phyloP scores from a whole-genome alignment of 2,113 vertebrate species.

The Podarcis raffonei region DNA sequence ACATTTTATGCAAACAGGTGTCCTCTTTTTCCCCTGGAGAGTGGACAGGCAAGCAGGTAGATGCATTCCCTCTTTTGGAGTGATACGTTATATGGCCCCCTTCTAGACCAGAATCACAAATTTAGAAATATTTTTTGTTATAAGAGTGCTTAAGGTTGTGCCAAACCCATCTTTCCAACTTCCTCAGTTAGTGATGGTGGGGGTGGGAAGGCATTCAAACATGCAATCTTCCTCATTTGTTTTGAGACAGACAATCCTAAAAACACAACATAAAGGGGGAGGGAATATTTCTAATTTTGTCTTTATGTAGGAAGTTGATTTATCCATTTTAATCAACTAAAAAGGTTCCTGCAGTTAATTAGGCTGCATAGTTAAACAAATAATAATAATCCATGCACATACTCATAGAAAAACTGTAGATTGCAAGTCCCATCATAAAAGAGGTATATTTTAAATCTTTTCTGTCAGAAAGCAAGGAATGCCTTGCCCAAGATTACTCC shows the following conservation, averaged over 20 bases:
- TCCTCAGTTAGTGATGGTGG: background rate
- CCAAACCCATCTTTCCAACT: background rate
- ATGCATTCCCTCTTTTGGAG: background rate
- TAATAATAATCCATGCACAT: background rate
- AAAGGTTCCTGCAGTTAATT: background rate
- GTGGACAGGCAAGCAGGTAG: background rate
- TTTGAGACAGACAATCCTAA: background rate
- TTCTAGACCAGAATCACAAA: background rate
- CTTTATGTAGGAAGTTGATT: background rate
- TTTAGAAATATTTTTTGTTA: background rate
- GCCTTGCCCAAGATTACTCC: background rate
- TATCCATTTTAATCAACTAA: background rate
- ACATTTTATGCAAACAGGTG: too few relatives aligned
- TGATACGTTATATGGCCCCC: too few relatives aligned
- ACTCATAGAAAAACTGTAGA: background rate
- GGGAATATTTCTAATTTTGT: too few relatives aligned
- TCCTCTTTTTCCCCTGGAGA: too few relatives aligned
- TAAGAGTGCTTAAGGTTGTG: background rate
- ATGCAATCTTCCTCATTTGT: background rate
- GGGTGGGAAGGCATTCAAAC: background rate
- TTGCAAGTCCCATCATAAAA: background rate
- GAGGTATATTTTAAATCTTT: background rate
- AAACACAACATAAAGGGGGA: background rate
- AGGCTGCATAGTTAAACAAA: background rate
- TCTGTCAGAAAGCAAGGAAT: background rate